These are phyloP conservation scores for Drosophila lacertosa DNA, from an alignment of 1,140 invertebrate genomes.

Conservation along the genomic window DNA sequence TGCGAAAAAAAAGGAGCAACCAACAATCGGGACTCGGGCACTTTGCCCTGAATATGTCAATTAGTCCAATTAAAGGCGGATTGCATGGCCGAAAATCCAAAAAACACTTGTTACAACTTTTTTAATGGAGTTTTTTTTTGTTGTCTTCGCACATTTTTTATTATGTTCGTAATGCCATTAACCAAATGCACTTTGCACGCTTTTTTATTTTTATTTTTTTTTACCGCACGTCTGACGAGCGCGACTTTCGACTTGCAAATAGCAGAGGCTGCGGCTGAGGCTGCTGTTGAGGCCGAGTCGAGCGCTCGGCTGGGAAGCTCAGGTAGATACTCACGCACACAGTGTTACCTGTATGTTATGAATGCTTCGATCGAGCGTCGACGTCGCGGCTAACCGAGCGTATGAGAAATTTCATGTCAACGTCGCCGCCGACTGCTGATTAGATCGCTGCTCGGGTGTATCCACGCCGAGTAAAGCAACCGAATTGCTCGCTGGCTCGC, in stretches of 20 bases:
- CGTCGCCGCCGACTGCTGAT: constrained; percentile 66
- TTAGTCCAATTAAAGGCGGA: constrained; percentile 33
- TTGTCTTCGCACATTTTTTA: constrained; percentile 4
- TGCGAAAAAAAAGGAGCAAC: constrained; percentile 16
- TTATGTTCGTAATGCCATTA: constrained; percentile 50
- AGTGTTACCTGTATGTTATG: constrained; percentile 55
- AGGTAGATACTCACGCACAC: constrained; percentile 45
- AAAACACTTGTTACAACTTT: constrained; percentile 24
- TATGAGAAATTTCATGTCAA: constrained; percentile 55
- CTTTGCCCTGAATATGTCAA: constrained; percentile 48
- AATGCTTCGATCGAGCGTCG: constrained; percentile 47
- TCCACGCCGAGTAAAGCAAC: constrained; percentile 36
- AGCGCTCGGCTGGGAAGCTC: constrained; percentile 55
- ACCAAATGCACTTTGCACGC: constrained; percentile 58
- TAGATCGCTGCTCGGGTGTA: constrained; percentile 69
- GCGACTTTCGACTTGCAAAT: constrained; percentile 70
- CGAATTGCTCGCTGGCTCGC: constrained; percentile 61
- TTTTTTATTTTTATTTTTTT: constrained; percentile 19
- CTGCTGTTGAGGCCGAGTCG: constrained; percentile 30
- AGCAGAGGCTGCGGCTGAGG: constrained; percentile 41
- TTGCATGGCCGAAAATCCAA: constrained; percentile 25
- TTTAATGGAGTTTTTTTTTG: constrained; percentile 19
- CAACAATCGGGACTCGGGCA: background rate
- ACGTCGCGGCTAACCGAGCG: constrained; percentile 51
- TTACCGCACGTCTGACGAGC: constrained; percentile 57